These are phyloP conservation scores for Ptychobarbus kaznakovi DNA, from an alignment of 2,797 vertebrate genomes.

Conservation along the genomic window DNA sequence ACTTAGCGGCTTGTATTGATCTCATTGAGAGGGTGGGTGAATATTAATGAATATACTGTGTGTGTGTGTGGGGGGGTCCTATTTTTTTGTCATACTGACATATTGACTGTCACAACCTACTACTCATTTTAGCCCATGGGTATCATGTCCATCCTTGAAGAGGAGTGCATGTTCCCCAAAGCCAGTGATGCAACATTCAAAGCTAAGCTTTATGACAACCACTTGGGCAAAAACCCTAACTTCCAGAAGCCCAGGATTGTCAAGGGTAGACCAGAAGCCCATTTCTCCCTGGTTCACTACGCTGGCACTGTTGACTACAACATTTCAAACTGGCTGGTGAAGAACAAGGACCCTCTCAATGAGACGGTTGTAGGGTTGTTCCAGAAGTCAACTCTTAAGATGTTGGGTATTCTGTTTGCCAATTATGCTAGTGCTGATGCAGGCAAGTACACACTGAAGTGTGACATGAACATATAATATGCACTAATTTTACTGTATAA, in stretches of 20 bases:
- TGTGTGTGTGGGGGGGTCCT: no score
- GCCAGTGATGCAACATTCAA: constrained; percentile 66
- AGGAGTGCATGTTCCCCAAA: constrained; percentile 93
- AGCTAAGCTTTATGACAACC: constrained; percentile 23
- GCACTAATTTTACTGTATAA: neutral
- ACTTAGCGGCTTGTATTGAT: constrained; percentile 84
- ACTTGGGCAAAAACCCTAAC: constrained; percentile 1
- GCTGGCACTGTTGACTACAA: constrained; percentile 85
- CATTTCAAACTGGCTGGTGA: constrained; percentile 61
- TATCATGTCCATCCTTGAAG: constrained; percentile 87
- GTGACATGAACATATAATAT: neutral
- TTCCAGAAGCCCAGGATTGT: constrained; percentile 15
- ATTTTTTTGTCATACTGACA: neutral
- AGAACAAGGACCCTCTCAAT: constrained; percentile 83
- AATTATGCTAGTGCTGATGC: constrained; percentile 78
- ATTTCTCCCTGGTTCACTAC: neutral
- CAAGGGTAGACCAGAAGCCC: neutral
- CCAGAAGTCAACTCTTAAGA: constrained; percentile 81
- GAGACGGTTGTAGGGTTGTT: constrained; percentile 62
- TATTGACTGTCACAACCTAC: neutral
- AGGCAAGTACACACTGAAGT: constrained; percentile 62
- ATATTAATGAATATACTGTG: neutral
- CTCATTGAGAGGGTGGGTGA: constrained; percentile 81
- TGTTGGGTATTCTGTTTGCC: constrained; percentile 64
- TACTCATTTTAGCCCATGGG: constrained; percentile 79